phyloP scores from a whole-genome alignment of 1,140 invertebrate species.

The Meloidogyne chitwoodi region DNA sequence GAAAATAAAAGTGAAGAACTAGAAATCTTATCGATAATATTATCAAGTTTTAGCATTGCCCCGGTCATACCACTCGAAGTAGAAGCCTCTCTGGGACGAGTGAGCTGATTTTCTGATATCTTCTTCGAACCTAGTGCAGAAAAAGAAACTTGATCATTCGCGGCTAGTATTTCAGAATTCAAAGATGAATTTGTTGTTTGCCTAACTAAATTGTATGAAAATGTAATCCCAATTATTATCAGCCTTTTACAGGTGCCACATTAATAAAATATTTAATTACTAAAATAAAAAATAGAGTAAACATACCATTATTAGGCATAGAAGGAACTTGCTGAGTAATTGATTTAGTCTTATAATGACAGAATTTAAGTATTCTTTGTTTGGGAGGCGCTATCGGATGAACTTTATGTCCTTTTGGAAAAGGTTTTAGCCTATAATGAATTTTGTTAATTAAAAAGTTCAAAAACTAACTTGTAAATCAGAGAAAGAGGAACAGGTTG shows the following conservation, averaged over 20 bases:
- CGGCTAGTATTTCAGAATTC: not conserved
- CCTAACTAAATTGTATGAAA: not conserved
- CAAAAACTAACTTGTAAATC: not conserved
- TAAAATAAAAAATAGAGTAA: not conserved
- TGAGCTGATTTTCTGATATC: not conserved
- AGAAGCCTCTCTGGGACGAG: not conserved
- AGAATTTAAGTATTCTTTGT: conserved; percentile 15
- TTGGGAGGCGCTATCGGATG: conserved; percentile 1
- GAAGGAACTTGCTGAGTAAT: not conserved
- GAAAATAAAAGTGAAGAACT: too few relatives aligned
- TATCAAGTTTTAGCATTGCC: too few relatives aligned
- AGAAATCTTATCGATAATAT: too few relatives aligned
- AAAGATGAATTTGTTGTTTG: not conserved
- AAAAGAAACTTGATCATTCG: not conserved
- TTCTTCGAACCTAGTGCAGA: not conserved
- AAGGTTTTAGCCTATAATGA: conserved; percentile 13
- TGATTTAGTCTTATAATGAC: conserved; percentile 19
- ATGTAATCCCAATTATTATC: not conserved
- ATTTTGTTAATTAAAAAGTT: not conserved
- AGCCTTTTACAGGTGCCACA: too few relatives aligned
- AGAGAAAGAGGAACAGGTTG: conserved; percentile 2
- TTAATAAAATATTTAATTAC: too few relatives aligned
- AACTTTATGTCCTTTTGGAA: conserved; percentile 19
- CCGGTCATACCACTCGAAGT: not conserved
- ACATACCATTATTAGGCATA: not conserved